Percentiles rank a stretch among this genome's conserved stretches.
Evolutionary conservation across 30 jellyfish, hydroid and myxozoan genomes (phyloP).

Genomic region (Morbakka virulenta): DNA sequence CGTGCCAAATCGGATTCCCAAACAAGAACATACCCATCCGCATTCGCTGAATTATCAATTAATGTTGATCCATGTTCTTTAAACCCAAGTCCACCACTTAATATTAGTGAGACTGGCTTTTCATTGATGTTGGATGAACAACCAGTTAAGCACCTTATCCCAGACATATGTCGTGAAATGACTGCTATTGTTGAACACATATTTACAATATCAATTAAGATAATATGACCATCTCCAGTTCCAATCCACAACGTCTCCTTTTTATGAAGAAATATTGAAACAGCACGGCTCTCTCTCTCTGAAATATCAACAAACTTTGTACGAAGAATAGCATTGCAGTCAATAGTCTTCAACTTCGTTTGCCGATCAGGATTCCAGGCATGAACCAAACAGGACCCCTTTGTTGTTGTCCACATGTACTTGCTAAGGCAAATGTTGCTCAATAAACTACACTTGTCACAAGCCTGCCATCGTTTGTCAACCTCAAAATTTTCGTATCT

Average conservation of each 20-base stretch:
- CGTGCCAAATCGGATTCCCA: conserved; percentile 83
- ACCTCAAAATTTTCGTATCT: conserved; percentile 42
- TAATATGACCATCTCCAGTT: conserved; percentile 80
- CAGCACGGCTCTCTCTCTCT: conserved; percentile 55
- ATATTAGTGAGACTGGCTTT: conserved; percentile 48
- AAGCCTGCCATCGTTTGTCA: conserved; percentile 9
- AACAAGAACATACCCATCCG: conserved; percentile 73
- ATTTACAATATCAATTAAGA: conserved; percentile 41
- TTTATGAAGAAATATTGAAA: conserved; percentile 37
- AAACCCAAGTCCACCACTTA: conserved; percentile 69
- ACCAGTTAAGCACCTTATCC: conserved; percentile 63
- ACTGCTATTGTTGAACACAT: conserved; percentile 42
- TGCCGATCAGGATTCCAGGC: conserved; percentile 22
- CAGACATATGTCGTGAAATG: conserved; percentile 58
- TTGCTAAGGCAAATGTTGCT: conserved; percentile 16
- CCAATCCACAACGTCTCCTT: conserved; percentile 80
- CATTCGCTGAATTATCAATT: not conserved
- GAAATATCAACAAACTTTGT: conserved; percentile 22
- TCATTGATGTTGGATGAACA: conserved; percentile 18
- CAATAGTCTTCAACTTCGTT: conserved; percentile 7
- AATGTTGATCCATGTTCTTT: conserved; percentile 15
- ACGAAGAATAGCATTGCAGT: conserved; percentile 28
- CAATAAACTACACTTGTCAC: conserved; percentile 23
- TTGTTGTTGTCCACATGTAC: conserved; percentile 42
- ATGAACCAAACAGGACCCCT: conserved; percentile 23